Evolutionary conservation across 2,888 invertebrate species (phyloP).

Genomic region (Escarpia spicata): DNA sequence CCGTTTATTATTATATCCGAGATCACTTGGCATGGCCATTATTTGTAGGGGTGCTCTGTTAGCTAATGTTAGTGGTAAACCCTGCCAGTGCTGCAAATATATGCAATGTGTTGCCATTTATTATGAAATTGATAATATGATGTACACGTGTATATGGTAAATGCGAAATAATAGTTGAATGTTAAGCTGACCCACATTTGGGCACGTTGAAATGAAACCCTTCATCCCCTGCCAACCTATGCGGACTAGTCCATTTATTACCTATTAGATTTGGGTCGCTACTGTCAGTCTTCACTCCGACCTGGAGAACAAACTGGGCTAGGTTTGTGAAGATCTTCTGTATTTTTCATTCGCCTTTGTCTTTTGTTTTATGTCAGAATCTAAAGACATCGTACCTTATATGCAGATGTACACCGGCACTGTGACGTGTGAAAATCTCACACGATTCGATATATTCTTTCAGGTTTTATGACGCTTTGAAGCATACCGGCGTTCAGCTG

Average conservation of each 20-base stretch:
- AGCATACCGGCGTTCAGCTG: neutral
- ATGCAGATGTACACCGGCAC: neutral
- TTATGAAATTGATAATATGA: neutral
- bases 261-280: slow-evolving; percentile 11
- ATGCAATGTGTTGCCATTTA: neutral
- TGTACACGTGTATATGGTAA: neutral
- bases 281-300: slow-evolving; percentile 10
- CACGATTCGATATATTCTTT: neutral
- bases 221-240: neutral
- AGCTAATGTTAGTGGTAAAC: neutral
- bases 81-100: neutral
- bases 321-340: neutral
- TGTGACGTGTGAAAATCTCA: slow-evolving; percentile 6
- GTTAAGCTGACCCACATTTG: neutral
- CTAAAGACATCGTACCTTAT: neutral
- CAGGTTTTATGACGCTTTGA: slow-evolving; percentile 16
- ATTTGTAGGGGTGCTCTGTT: neutral
- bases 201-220: neutral
- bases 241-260: slow-evolving; percentile 9
- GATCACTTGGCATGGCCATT: slow-evolving; percentile 1
- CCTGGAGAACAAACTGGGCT: slow-evolving; percentile 9
- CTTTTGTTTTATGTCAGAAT: neutral
- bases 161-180: neutral
- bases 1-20: neutral
- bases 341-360: neutral